Base-by-base conservation (phyloP, 1,140 invertebrate genomes). In the Eubasilissa regina region DNA sequence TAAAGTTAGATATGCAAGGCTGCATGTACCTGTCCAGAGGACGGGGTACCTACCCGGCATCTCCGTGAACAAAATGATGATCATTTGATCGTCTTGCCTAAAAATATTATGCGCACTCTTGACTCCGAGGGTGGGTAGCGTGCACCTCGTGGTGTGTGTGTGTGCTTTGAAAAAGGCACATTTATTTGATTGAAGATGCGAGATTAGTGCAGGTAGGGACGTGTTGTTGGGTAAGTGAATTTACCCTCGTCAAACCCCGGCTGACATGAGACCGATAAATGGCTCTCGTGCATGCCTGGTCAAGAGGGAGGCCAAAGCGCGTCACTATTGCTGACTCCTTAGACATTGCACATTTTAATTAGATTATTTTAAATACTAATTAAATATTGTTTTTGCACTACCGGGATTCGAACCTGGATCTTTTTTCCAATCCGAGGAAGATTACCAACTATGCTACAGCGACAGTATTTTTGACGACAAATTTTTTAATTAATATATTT, bases 141-240 rank as follows among this genome's bases (percentile, higher is more conserved):
- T 19, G 55, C 21, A 43, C 60, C 9, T 0, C 21, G 15, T 25
- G 4, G 13, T 1, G 68, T 25, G 53, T 74, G 12, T 56, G 70
- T 74, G 75, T 77, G 58, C 60, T 43, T 77, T 64, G 62, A 51
- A 77, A 75, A 75, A 68, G 75, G 77, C 77, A 77, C 78, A 77
- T 82, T 78, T 80, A 66, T 81, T 79, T 79, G 80, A 81, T 81
- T 77, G 80, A 79, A 79, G 80, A 81, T 79, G 66, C 74, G 45
- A 81, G 80, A 81, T 81, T 81, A 79, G 77, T 81, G 77, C 80
- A 81, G 80, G 80, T 81, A 81, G 25, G 25, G 77, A 79, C 70
- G 74, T 75, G 81, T 82, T 80, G 81, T 78, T 58, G 78, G 73
- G 75, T 82, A 82, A 82, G 81, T 82, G 81, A 82, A 82, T 82